These are phyloP conservation scores for Chymomyza caudatula DNA, from an alignment of 2,888 invertebrate species.

Conservation along the genomic window DNA sequence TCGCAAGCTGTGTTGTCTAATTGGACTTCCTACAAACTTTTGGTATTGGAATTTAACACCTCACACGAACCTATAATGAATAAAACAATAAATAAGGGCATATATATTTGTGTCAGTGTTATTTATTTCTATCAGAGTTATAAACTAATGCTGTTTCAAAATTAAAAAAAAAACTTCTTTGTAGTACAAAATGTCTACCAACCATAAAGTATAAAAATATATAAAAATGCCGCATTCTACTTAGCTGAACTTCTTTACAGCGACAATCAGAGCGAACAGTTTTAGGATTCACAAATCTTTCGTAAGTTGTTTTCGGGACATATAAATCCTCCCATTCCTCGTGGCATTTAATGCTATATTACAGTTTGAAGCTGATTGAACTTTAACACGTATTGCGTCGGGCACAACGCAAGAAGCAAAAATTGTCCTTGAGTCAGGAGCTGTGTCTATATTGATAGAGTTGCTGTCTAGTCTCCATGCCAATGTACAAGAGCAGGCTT, in stretches of 20 bases:
- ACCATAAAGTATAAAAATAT: constrained; percentile 93
- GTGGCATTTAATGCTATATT: constrained; percentile 94
- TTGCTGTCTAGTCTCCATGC: constrained; percentile 88
- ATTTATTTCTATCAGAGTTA: neutral
- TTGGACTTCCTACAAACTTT: no score
- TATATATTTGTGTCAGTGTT: neutral
- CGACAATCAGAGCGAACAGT: constrained; percentile 86
- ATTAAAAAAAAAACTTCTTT: neutral
- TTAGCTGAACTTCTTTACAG: constrained; percentile 92
- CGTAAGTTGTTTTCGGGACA: constrained; percentile 95
- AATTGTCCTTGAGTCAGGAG: constrained; percentile 95
- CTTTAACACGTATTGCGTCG: constrained; percentile 98
- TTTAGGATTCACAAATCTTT: constrained; percentile 94
- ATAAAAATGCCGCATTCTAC: constrained; percentile 95
- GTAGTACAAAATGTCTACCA: constrained; percentile 87
- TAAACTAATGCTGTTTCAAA: neutral
- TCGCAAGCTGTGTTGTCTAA: no score
- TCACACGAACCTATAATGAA: no score
- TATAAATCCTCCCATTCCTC: constrained; percentile 97
- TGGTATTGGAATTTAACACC: no score
- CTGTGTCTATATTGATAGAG: constrained; percentile 93
- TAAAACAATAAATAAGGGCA: no score
- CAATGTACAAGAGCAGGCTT: constrained; percentile 97
- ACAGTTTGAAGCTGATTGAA: constrained; percentile 99
- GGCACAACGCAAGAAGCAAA: constrained; percentile 97